Conservation (phyloP, 1,140 invertebrate species). For the Neodiprion virginianus region DNA sequence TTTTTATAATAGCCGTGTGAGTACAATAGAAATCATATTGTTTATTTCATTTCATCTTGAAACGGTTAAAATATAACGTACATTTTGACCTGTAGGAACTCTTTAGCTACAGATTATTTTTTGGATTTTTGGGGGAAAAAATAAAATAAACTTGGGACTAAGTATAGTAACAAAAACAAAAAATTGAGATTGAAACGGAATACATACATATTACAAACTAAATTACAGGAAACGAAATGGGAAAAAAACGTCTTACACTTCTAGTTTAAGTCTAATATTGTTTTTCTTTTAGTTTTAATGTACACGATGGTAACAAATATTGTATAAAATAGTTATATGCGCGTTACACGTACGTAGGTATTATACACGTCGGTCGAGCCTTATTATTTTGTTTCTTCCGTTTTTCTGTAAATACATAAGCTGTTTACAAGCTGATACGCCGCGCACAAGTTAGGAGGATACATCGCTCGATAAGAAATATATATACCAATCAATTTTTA, state of each 20-base stretch:
- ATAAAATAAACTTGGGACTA: background rate
- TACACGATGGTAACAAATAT: slow-evolving; percentile 55
- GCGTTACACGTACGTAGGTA: slow-evolving; percentile 15
- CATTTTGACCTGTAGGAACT: background rate
- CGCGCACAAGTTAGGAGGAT: slow-evolving; percentile 18
- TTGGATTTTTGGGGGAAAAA: background rate
- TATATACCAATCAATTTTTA: slow-evolving; percentile 31
- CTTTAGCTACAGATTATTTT: background rate
- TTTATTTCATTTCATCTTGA: background rate
- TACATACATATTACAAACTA: background rate
- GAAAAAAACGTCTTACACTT: background rate
- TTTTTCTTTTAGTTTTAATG: slow-evolving; percentile 45
- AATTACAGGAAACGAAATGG: background rate
- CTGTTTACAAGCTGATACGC: background rate
- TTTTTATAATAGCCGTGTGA: no score
- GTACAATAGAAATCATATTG: background rate
- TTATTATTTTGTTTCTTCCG: background rate
- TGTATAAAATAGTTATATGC: slow-evolving; percentile 48
- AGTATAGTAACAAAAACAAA: background rate
- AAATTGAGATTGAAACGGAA: background rate
- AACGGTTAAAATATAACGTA: slow-evolving; percentile 6
- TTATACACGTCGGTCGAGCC: slow-evolving; percentile 1
- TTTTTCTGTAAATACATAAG: no score
- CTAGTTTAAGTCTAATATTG: background rate
- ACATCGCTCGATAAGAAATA: slow-evolving; percentile 28